phyloP scores from a whole-genome alignment of 2,113 vertebrate species.

The Stigmatopora nigra region DNA sequence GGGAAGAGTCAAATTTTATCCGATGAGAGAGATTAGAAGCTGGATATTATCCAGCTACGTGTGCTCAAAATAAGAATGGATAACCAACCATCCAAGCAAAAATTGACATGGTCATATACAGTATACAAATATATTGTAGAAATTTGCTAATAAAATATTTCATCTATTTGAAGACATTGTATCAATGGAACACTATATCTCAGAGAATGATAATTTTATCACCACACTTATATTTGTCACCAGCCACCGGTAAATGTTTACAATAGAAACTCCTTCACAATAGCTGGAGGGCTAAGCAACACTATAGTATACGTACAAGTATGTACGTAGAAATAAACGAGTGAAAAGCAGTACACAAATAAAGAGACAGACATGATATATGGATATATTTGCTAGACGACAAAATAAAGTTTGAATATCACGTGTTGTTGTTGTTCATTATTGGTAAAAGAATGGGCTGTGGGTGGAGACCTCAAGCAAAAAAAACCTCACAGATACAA shows the following conservation, averaged over 20 bases:
- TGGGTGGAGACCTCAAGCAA: no score
- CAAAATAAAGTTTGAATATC: background rate
- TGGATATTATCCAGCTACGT: slow-evolving; percentile 19
- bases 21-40: slow-evolving; percentile 2
- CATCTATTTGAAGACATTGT: background rate
- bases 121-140: background rate
- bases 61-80: slow-evolving; percentile 17
- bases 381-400: slow-evolving; percentile 8
- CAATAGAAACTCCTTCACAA: slow-evolving; percentile 13
- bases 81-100: slow-evolving; percentile 12
- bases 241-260: background rate
- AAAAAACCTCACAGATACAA: no score
- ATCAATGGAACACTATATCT: background rate
- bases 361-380: slow-evolving; percentile 5
- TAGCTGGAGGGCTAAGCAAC: slow-evolving; percentile 6
- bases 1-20: slow-evolving; percentile 26
- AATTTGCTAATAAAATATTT: background rate
- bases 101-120: background rate
- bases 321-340: slow-evolving; percentile 6
- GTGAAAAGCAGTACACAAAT: background rate
- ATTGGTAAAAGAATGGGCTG: no score
- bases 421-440: no score
- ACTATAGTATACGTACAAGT: background rate
- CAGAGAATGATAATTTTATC: background rate
- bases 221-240: background rate